phyloP scores from a whole-genome alignment of 1,140 invertebrate species.

The Himalopsyche phryganea region DNA sequence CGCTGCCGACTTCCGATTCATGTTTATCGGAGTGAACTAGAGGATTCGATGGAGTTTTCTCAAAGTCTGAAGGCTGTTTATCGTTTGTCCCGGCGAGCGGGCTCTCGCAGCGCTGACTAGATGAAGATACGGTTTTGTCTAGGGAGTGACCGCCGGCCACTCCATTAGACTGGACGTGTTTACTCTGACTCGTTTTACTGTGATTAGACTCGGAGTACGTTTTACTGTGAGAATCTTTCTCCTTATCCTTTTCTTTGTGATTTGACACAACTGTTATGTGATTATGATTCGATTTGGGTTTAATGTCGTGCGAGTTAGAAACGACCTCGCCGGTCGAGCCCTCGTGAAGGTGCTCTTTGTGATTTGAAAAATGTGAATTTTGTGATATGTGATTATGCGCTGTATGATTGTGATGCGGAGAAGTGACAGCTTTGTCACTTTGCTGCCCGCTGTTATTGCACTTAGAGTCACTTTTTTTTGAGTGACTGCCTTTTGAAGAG shows the following conservation, averaged over 20 bases:
- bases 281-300: constrained; percentile 38
- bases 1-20: neutral
- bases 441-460: constrained; percentile 34
- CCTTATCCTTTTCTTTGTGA: constrained; percentile 25
- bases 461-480: constrained; percentile 34
- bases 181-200: constrained; percentile 16
- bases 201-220: constrained; percentile 34
- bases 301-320: constrained; percentile 37
- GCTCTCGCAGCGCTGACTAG: neutral
- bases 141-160: constrained; percentile 30
- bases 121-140: neutral
- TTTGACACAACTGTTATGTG: constrained; percentile 29
- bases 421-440: constrained; percentile 32
- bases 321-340: constrained; percentile 27
- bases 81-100: too few relatives aligned
- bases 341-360: constrained; percentile 31
- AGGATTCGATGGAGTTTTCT: neutral
- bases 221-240: constrained; percentile 11
- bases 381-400: constrained; percentile 36
- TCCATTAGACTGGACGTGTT: constrained; percentile 41
- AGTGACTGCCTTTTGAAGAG: constrained; percentile 34
- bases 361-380: constrained; percentile 22
- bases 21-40: neutral
- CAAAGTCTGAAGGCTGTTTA: too few relatives aligned
- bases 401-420: constrained; percentile 31